phyloP scores from a whole-genome alignment of 1,140 invertebrate genomes.

The Vollenhovia emeryi region DNA sequence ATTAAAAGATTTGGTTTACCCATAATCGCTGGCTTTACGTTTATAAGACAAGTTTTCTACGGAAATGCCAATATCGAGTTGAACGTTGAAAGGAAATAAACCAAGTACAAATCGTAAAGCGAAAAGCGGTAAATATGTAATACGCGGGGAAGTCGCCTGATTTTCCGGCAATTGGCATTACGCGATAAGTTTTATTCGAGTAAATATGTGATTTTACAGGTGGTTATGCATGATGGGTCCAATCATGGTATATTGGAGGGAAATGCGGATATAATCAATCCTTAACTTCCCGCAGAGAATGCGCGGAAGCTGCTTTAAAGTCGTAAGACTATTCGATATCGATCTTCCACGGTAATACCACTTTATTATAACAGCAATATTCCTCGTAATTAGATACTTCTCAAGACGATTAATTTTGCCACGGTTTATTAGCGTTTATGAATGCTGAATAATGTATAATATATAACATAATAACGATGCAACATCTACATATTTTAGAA shows the following conservation, averaged over 20 bases:
- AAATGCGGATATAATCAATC: conserved; percentile 50
- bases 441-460: background rate
- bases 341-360: background rate
- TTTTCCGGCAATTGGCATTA: conserved; percentile 49
- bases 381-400: conserved; percentile 9
- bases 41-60: background rate
- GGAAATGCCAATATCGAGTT: conserved; percentile 13
- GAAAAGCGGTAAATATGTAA: conserved; percentile 48
- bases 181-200: conserved; percentile 35
- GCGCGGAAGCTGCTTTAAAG: conserved; percentile 11
- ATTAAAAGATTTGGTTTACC: background rate
- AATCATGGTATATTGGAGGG: conserved; percentile 14
- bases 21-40: background rate
- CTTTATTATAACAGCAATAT: conserved; percentile 44
- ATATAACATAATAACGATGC: background rate
- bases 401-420: conserved; percentile 20
- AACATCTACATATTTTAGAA: background rate
- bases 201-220: conserved; percentile 54
- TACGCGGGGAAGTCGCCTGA: conserved; percentile 25
- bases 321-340: conserved; percentile 7
- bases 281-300: conserved; percentile 12
- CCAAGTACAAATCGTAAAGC: conserved; percentile 31
- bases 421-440: background rate
- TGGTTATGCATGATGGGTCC: conserved; percentile 38
- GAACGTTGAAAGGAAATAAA: conserved; percentile 28